phyloP scores from a whole-genome alignment of 2,888 invertebrate genomes.

The Caenorhabditis macrosperma region DNA sequence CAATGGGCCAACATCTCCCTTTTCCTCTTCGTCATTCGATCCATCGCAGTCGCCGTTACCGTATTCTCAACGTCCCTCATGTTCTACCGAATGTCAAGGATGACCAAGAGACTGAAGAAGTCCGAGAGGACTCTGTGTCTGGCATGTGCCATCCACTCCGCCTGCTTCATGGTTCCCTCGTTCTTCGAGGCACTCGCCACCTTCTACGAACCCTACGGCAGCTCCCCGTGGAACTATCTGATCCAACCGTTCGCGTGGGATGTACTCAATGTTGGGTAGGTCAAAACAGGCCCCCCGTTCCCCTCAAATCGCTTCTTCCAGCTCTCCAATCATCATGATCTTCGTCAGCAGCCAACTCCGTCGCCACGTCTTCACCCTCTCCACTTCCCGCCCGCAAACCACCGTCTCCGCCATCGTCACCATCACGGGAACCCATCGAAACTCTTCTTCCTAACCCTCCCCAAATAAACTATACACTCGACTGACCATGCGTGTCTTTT shows the following conservation, averaged over 20 bases:
- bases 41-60: constrained; percentile 23
- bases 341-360: constrained; percentile 33
- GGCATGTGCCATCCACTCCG: constrained; percentile 32
- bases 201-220: constrained; percentile 15
- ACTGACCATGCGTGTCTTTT: no score
- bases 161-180: constrained; percentile 39
- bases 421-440: not conserved
- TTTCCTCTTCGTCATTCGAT: constrained; percentile 16
- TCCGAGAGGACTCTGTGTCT: constrained; percentile 42
- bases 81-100: constrained; percentile 37
- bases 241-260: constrained; percentile 51
- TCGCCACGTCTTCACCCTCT: constrained; percentile 5
- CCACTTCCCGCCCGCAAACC: no score
- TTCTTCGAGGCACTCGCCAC: constrained; percentile 31
- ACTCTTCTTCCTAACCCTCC: no score
- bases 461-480: no score
- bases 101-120: constrained; percentile 30
- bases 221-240: constrained; percentile 13
- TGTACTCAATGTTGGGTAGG: constrained; percentile 39
- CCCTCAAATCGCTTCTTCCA: not conserved
- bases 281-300: not conserved
- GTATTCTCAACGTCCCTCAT: constrained; percentile 33
- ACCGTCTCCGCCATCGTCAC: not conserved
- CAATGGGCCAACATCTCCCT: constrained; percentile 40
- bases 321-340: constrained; percentile 40